A percentile compares a stretch with the other conserved stretches of the same genome.
phyloP scores from a whole-genome alignment of 1,140 invertebrate genomes.

The Atta texana region DNA sequence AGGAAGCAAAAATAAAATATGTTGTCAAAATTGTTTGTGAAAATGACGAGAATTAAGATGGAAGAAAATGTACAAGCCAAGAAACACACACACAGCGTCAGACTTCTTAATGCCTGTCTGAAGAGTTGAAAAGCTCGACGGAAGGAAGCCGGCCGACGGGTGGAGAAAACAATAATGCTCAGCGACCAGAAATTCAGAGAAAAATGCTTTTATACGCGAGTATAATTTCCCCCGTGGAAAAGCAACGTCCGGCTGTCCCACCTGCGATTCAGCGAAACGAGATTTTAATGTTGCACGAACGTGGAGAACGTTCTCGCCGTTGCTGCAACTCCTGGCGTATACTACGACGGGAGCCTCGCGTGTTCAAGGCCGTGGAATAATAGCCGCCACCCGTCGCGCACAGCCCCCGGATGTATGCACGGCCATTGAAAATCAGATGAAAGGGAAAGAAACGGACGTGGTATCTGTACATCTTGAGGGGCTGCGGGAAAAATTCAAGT shows the following conservation, averaged over 20 bases:
- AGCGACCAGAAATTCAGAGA: slow-evolving; percentile 63
- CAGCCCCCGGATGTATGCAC: slow-evolving; percentile 57
- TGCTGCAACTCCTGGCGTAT: slow-evolving; percentile 11
- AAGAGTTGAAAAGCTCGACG: slow-evolving; percentile 28
- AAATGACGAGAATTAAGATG: neutral
- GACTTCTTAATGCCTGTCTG: slow-evolving; percentile 46
- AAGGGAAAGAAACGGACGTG: slow-evolving; percentile 67
- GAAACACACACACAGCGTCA: neutral
- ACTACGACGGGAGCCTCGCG: slow-evolving; percentile 68
- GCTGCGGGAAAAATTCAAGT: slow-evolving; percentile 55
- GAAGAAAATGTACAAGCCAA: slow-evolving; percentile 22
- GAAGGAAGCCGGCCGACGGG: slow-evolving; percentile 37
- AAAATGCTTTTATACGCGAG: slow-evolving; percentile 59
- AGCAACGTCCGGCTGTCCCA: slow-evolving; percentile 43
- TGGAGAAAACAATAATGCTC: slow-evolving; percentile 72
- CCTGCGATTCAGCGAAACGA: slow-evolving; percentile 61
- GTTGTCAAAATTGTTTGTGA: neutral
- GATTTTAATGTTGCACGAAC: slow-evolving; percentile 70
- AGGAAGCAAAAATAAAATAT: neutral
- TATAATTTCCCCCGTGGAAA: slow-evolving; percentile 56
- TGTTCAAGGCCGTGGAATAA: slow-evolving; percentile 71
- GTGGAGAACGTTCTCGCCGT: slow-evolving; percentile 56
- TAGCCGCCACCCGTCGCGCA: slow-evolving; percentile 40
- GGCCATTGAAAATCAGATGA: slow-evolving; percentile 64
- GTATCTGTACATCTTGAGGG: slow-evolving; percentile 66